Percentiles rank a stretch among this genome's conserved stretches.
These are phyloP conservation scores for Plectropomus leopardus DNA, from an alignment of 2,113 vertebrate species.

Conservation along the genomic window DNA sequence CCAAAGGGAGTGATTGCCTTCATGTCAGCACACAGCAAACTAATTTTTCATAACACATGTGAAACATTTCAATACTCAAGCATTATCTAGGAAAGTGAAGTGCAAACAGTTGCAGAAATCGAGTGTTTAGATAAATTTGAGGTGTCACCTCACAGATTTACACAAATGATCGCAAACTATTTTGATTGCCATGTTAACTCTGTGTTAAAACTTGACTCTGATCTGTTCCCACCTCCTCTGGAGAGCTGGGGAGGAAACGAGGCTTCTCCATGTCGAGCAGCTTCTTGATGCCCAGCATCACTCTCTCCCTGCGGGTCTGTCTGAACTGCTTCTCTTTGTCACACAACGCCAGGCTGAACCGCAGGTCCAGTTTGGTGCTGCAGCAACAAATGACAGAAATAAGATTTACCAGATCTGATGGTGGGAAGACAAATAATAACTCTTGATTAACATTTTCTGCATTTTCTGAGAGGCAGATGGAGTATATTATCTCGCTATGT, in stretches of 20 bases:
- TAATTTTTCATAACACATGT: not conserved
- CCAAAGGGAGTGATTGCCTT: no score
- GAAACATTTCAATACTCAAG: not conserved
- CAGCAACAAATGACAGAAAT: slow-evolving; percentile 7
- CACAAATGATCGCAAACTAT: not conserved
- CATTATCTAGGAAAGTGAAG: not conserved
- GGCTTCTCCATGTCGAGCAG: slow-evolving; percentile 89
- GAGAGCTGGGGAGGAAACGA: slow-evolving; percentile 83
- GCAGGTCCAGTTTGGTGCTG: slow-evolving; percentile 92
- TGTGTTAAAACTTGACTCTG: not conserved
- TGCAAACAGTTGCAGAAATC: not conserved
- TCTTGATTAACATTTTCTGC: not conserved
- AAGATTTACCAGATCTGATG: not conserved
- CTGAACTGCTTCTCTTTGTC: slow-evolving; percentile 93
- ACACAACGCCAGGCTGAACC: slow-evolving; percentile 95
- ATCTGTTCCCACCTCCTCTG: slow-evolving; percentile 86
- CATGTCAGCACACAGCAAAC: not conserved
- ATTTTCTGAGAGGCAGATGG: not conserved
- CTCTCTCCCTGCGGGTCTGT: slow-evolving; percentile 88
- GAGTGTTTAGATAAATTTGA: not conserved
- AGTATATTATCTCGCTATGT: not conserved
- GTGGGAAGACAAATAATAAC: not conserved
- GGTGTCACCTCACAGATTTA: not conserved
- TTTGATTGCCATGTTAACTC: not conserved
- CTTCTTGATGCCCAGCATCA: slow-evolving; percentile 91